Evolutionary conservation across 2,113 vertebrate species (phyloP).

Genomic region (Clarias magur): DNA sequence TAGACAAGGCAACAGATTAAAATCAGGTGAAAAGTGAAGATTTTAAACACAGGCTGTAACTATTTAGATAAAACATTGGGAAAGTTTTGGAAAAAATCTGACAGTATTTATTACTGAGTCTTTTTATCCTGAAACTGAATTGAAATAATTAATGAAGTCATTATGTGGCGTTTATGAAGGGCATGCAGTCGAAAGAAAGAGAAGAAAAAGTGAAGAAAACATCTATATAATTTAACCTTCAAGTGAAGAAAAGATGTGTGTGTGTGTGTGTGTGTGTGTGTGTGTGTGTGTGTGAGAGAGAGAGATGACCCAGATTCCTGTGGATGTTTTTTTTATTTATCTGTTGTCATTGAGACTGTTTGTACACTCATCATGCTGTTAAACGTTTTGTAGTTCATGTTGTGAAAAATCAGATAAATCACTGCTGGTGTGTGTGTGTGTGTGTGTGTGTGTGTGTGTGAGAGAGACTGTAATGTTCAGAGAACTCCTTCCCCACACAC

Average conservation of each 20-base stretch:
- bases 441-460: constrained; percentile 3
- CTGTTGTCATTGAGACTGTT: not conserved
- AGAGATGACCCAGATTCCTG: not conserved
- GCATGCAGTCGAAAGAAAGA: not conserved
- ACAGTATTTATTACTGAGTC: not conserved
- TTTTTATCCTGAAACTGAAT: not conserved
- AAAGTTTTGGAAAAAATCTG: not conserved
- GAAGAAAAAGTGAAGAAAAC: not conserved
- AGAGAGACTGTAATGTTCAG: not conserved
- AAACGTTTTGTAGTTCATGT: not conserved
- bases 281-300: not conserved
- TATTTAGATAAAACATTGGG: not conserved
- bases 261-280: not conserved
- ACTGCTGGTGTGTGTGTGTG: not conserved
- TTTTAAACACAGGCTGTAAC: not conserved
- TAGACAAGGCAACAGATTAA: too few species aligned
- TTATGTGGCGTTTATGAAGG: not conserved
- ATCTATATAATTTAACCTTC: not conserved
- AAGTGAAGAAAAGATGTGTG: not conserved
- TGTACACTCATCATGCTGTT: not conserved
- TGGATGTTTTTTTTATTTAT: not conserved
- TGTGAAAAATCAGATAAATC: not conserved
- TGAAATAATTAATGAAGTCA: not conserved
- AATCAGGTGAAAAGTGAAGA: not conserved
- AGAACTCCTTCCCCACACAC: too few species aligned